These are phyloP conservation scores for Pseudococcus longispinus DNA, from an alignment of 2,888 invertebrate genomes.

Conservation along the genomic window DNA sequence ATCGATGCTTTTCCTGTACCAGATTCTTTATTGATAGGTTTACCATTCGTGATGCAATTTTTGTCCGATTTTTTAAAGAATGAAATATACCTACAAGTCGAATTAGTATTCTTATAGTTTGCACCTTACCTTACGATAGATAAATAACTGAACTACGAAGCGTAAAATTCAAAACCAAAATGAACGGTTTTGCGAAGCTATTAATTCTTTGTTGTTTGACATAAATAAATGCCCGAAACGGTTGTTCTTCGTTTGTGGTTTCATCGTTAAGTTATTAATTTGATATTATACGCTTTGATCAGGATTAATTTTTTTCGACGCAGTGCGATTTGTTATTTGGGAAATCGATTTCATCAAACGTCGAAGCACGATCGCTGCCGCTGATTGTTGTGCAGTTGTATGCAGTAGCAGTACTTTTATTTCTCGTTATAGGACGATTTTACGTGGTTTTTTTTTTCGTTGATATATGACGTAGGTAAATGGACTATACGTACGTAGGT, in stretches of 20 bases:
- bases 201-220: conserved; percentile 40
- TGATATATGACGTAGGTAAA: too few species aligned
- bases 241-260: conserved; percentile 14
- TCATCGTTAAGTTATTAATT: conserved; percentile 30
- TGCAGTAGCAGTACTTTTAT: neutral
- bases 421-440: neutral
- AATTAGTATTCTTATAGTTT: neutral
- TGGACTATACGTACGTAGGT: too few species aligned
- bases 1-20: neutral
- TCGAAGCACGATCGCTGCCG: too few species aligned
- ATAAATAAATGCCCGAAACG: neutral
- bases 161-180: conserved; percentile 12
- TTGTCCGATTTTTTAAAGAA: neutral
- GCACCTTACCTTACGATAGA: neutral
- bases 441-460: neutral
- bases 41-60: neutral
- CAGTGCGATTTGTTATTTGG: neutral
- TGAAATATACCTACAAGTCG: neutral
- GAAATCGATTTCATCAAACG: neutral
- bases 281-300: conserved; percentile 15
- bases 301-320: conserved; percentile 12
- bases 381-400: too few species aligned
- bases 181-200: conserved; percentile 16
- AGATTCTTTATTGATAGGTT: neutral
- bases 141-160: conserved; percentile 6